A percentile compares a stretch with the other conserved stretches of the same genome.
Conservation (phyloP, 2,888 invertebrate species). For the Cetonia aurata region DNA sequence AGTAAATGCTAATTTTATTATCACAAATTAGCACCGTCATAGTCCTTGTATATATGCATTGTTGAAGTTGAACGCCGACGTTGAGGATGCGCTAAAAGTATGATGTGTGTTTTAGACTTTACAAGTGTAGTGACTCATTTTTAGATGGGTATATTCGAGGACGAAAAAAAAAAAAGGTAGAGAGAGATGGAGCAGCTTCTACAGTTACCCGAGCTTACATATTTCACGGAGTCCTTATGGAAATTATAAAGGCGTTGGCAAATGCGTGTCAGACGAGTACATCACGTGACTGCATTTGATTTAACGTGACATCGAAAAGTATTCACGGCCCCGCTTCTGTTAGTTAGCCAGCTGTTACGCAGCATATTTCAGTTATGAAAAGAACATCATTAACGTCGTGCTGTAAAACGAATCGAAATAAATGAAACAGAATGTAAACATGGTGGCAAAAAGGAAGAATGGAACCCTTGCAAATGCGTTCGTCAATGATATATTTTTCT, state of each 20-base stretch:
- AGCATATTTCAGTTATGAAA: slow-evolving; percentile 9
- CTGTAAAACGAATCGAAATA: background rate
- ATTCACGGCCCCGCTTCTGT: background rate
- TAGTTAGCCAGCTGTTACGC: slow-evolving; percentile 6
- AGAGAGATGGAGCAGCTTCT: no score
- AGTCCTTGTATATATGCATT: background rate
- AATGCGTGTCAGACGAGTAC: no score
- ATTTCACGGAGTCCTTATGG: no score
- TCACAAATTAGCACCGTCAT: slow-evolving; percentile 9
- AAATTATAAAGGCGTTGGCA: no score
- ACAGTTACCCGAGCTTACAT: no score
- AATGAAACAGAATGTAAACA: slow-evolving; percentile 14
- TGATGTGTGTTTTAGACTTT: no score
- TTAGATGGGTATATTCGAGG: no score
- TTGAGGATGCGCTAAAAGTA: slow-evolving; percentile 1
- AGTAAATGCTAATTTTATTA: slow-evolving; percentile 25
- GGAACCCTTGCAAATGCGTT: background rate
- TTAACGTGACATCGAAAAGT: background rate
- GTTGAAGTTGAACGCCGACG: background rate
- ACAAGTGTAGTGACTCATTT: no score
- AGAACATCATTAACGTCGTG: slow-evolving; percentile 8
- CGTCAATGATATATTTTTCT: slow-evolving; percentile 7
- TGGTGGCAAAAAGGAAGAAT: background rate
- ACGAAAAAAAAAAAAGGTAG: no score
- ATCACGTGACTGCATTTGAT: no score